These are phyloP conservation scores for Hyposoter dolosus DNA, from an alignment of 2,888 invertebrate species.

Conservation along the genomic window DNA sequence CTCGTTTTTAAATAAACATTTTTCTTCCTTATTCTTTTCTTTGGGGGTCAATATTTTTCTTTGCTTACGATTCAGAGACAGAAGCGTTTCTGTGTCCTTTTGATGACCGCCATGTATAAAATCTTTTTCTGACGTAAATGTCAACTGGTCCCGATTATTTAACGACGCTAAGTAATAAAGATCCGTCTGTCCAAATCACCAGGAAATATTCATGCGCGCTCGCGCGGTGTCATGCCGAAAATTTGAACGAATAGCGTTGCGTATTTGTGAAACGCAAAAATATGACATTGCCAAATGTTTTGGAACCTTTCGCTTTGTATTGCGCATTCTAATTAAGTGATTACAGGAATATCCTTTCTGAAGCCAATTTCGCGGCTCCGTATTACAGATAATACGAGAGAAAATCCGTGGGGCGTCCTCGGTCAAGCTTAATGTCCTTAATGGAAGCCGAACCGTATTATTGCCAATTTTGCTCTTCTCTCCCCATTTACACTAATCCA, in stretches of 20 bases:
- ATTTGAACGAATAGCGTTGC: background rate
- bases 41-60: background rate
- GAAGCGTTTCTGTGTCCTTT: background rate
- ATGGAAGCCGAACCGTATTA: slow-evolving; percentile 77
- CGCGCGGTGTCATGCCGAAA: background rate
- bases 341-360: slow-evolving; percentile 61
- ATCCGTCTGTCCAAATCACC: background rate
- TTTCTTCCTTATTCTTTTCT: background rate
- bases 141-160: background rate
- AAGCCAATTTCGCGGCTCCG: slow-evolving; percentile 44
- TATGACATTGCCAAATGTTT: slow-evolving; percentile 38
- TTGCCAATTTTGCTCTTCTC: slow-evolving; percentile 76
- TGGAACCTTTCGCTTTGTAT: slow-evolving; percentile 47
- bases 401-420: slow-evolving; percentile 66
- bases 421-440: slow-evolving; percentile 79
- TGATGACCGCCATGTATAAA: background rate
- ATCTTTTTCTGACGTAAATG: background rate
- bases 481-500: slow-evolving; percentile 62
- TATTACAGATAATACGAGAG: slow-evolving; percentile 31
- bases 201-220: background rate
- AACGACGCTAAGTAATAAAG: background rate
- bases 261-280: background rate
- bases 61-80: background rate
- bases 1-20: background rate
- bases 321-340: slow-evolving; percentile 62